A percentile compares a stretch with the other conserved stretches of the same genome.
Evolutionary conservation across 2,888 invertebrate species (phyloP).

Genomic region (Alentia gelatinosa): DNA sequence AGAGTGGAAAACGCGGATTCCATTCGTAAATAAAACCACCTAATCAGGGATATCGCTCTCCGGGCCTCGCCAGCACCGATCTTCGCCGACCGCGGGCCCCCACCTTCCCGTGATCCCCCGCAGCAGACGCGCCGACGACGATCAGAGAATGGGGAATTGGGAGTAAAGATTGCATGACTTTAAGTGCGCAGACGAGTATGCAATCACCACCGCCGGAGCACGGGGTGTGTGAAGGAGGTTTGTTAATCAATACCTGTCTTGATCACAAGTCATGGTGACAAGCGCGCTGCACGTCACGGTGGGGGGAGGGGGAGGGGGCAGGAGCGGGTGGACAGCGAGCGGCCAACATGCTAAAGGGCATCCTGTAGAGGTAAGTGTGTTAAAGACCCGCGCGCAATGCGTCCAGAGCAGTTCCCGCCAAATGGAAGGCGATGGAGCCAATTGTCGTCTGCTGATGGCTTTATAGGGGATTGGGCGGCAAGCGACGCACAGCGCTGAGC

Average conservation of each 20-base stretch:
- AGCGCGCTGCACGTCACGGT: background rate
- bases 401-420: too few relatives aligned
- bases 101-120: background rate
- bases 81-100: background rate
- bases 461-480: slow-evolving; percentile 22
- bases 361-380: too few relatives aligned
- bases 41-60: slow-evolving; percentile 38
- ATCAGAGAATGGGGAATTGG: background rate
- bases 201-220: slow-evolving; percentile 5
- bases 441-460: background rate
- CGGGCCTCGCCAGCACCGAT: background rate
- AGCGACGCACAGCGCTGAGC: background rate
- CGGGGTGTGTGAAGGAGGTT: slow-evolving; percentile 15
- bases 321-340: background rate
- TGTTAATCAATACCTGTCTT: slow-evolving; percentile 37
- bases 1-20: slow-evolving; percentile 33
- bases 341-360: too few relatives aligned
- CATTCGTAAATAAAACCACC: slow-evolving; percentile 46
- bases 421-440: too few relatives aligned
- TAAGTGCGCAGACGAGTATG: background rate
- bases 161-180: slow-evolving; percentile 2
- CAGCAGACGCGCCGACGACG: background rate
- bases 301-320: background rate
- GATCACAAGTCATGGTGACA: slow-evolving; percentile 27
- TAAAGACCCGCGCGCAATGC: too few relatives aligned